Base-by-base conservation (phyloP, 2,888 invertebrate species). In the Mimumesa dahlbomi region DNA sequence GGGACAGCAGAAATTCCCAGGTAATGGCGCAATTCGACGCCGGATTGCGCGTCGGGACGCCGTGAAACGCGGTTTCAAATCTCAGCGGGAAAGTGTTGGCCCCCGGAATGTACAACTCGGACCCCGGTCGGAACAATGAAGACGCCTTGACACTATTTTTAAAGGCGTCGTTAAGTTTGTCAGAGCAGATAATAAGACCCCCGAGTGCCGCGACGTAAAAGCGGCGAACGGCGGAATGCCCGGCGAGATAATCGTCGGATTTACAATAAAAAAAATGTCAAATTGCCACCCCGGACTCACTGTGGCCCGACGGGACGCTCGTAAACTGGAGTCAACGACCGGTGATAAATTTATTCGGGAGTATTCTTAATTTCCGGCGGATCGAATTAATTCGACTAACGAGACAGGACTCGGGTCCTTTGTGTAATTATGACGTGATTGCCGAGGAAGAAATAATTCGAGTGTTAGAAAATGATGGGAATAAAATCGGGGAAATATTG, bases 81-180 rank as follows among this genome's bases (percentile, higher is more conserved):
- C 46, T 29, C 46, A 16, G 52, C 46, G 9, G 52, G 38, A 16
- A 31, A 46, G 40, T 52, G 45, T 62, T 21, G 43, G 45, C 22
- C 11, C 45, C 14, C 42, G 29, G 11, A 36, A 36, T 53, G 22
- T 31, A 42, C 13, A 9, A 25, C 13, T 11, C 9, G 16, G 7
- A 21, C 11, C 16, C 5, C 14, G 46, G 25, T 21, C 34, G 34
- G 36, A 54, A 53, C 48, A 53, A 62, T 57, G 62, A 53, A 48
- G 43, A 40, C 31, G 22, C 40, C 67, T 70, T 67, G 70, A 70
- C 68, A 71, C 53, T 67, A 40, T 71, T 67, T 49, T 38, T 34
- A 36, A 57, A 53, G 58, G 18, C 36, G 45, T 43, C 54, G 57
- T 71, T 62, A 57, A 68, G 53, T 48, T 49, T 50, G 57, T 71